Conservation (phyloP, 37 sponge, comb jelly and placozoan species). For the Beroe forskalii region DNA sequence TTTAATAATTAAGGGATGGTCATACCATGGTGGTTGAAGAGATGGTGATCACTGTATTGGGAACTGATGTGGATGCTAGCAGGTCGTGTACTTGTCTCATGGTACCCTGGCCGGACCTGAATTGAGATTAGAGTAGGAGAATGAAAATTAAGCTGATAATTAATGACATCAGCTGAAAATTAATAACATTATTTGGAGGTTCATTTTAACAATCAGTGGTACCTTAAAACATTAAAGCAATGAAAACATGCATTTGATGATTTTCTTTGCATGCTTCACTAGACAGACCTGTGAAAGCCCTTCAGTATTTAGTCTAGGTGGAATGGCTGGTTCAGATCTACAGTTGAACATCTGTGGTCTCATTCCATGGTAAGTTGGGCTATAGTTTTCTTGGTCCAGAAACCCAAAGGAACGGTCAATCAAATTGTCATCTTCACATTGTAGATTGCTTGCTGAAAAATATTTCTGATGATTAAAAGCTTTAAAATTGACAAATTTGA, state of each 20-base stretch:
- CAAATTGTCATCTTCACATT: background rate
- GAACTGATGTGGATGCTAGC: conserved; percentile 53
- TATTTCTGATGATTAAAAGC: too few species aligned
- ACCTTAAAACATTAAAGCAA: too few species aligned
- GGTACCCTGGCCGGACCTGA: conserved; percentile 32
- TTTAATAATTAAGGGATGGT: too few species aligned
- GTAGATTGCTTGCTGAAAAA: conserved; percentile 4
- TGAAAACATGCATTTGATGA: too few species aligned
- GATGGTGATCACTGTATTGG: background rate
- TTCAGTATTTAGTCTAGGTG: conserved; percentile 22
- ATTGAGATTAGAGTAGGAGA: too few species aligned
- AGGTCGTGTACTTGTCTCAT: background rate
- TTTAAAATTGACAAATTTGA: too few species aligned
- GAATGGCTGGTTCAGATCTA: conserved; percentile 23
- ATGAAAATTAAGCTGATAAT: too few species aligned
- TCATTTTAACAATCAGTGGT: too few species aligned
- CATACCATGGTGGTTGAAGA: too few species aligned
- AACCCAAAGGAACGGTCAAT: conserved; percentile 10
- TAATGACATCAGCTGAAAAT: too few species aligned
- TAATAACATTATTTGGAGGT: too few species aligned
- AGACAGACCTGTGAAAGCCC: background rate
- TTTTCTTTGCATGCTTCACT: too few species aligned
- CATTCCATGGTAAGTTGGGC: conserved; percentile 5
- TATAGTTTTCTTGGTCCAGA: background rate
- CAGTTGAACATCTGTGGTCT: conserved; percentile 38